Evolutionary conservation across 2,797 vertebrate species (phyloP).

Genomic region (Pterois miles): DNA sequence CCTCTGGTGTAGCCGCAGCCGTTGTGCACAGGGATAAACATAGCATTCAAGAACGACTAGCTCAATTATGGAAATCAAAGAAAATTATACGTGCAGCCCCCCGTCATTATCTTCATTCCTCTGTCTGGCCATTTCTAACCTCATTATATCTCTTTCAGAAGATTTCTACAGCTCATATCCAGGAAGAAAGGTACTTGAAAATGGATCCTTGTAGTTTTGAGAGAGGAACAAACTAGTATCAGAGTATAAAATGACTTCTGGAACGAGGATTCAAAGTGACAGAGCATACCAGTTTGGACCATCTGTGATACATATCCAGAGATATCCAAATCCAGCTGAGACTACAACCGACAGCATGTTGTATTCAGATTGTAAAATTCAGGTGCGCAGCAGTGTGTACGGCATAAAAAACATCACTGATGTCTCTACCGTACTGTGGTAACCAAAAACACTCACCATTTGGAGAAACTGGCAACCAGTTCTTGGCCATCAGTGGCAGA

Average conservation of each 20-base stretch:
- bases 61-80: constrained; percentile 26
- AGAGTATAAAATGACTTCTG: background rate
- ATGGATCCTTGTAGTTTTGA: background rate
- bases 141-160: background rate
- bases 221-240: background rate
- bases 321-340: background rate
- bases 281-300: background rate
- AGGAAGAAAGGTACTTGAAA: background rate
- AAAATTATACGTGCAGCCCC: background rate
- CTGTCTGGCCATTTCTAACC: background rate
- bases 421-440: background rate
- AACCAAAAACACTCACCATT: background rate
- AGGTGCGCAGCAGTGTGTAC: background rate
- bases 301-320: constrained; percentile 40
- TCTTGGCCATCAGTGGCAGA: too few species aligned
- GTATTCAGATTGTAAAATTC: background rate
- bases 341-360: background rate
- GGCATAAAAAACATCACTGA: background rate
- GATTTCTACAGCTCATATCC: background rate
- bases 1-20: constrained; percentile 4
- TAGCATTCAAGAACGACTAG: constrained; percentile 1
- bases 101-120: constrained; percentile 41
- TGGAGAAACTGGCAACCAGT: too few species aligned
- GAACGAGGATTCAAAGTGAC: constrained; percentile 24
- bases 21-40: constrained; percentile 9